Conservation (phyloP, 2,113 vertebrate species). For the Percopsis transmontana region DNA sequence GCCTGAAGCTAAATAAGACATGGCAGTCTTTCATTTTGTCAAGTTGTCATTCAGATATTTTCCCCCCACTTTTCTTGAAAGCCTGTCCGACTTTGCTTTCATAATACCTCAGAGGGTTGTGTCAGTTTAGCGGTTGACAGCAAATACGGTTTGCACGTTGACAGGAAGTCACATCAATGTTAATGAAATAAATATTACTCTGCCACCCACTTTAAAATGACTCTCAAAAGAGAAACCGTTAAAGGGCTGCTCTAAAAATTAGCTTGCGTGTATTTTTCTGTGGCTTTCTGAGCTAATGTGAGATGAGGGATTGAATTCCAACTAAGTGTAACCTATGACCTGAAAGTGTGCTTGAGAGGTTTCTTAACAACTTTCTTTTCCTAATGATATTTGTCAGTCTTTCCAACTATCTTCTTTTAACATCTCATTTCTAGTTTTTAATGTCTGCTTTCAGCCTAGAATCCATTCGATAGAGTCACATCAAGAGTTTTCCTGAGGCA, state of each 20-base stretch:
- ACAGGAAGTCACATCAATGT: conserved; percentile 61
- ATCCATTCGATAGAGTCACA: conserved; percentile 27
- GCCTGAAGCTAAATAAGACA: conserved; percentile 66
- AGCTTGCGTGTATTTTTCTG: conserved; percentile 5
- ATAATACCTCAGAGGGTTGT: conserved; percentile 61
- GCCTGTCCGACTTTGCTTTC: conserved; percentile 53
- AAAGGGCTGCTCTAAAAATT: conserved; percentile 25
- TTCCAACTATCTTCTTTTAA: conserved; percentile 42
- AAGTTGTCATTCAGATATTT: conserved; percentile 74
- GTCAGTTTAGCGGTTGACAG: conserved; percentile 57
- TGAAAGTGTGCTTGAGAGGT: conserved; percentile 28
- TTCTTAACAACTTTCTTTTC: conserved; percentile 33
- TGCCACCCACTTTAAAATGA: conserved; percentile 31
- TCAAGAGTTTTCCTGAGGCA: conserved; percentile 34
- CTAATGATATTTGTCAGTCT: conserved; percentile 48
- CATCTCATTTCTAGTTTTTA: conserved; percentile 37
- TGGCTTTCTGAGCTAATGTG: conserved; percentile 15
- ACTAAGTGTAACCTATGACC: conserved; percentile 39
- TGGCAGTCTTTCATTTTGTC: conserved; percentile 72
- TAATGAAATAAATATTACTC: conserved; percentile 56
- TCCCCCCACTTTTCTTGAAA: conserved; percentile 41
- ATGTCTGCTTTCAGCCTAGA: conserved; percentile 34
- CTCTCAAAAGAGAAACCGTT: conserved; percentile 38
- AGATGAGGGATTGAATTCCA: conserved; percentile 26
- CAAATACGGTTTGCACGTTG: conserved; percentile 56